Evolutionary conservation across 2,888 invertebrate genomes (phyloP).

Genomic region (Byasa hedistus): DNA sequence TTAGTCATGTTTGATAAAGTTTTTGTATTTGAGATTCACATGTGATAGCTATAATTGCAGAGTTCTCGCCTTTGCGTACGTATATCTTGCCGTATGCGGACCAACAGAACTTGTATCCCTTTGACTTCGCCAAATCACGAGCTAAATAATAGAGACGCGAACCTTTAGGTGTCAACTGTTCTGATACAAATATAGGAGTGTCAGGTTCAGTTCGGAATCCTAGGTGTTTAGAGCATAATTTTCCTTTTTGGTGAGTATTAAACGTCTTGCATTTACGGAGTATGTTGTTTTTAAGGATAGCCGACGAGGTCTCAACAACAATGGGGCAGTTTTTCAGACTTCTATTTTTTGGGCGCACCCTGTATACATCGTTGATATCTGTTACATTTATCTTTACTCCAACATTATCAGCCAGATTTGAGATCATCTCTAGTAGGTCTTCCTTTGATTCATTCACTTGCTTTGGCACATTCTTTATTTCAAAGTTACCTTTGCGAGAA

Average conservation of each 20-base stretch:
- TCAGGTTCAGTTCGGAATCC: background rate
- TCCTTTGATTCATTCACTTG: background rate
- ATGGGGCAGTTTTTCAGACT: conserved; percentile 19
- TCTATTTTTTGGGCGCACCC: conserved; percentile 21
- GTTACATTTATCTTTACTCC: background rate
- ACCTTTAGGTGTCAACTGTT: conserved; percentile 8
- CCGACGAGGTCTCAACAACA: conserved; percentile 25
- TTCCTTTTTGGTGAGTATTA: background rate
- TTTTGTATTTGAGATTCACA: background rate
- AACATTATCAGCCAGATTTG: too few relatives aligned
- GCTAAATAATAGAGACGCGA: conserved; percentile 30
- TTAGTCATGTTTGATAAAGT: too few relatives aligned
- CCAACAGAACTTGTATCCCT: conserved; percentile 30
- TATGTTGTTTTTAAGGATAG: conserved; percentile 27
- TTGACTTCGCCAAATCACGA: background rate
- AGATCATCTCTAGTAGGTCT: too few relatives aligned
- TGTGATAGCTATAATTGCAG: conserved; percentile 28
- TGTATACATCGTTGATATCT: conserved; percentile 29
- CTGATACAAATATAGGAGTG: background rate
- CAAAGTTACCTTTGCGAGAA: too few relatives aligned
- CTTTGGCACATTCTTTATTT: conserved; percentile 30
- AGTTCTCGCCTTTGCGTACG: conserved; percentile 23
- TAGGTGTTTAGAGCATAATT: background rate
- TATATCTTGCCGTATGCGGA: conserved; percentile 28
- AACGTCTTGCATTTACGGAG: conserved; percentile 28